A percentile compares a stretch with the other conserved stretches of the same genome.
phyloP scores from a whole-genome alignment of 2,797 vertebrate genomes.

The Perodicticus potto region DNA sequence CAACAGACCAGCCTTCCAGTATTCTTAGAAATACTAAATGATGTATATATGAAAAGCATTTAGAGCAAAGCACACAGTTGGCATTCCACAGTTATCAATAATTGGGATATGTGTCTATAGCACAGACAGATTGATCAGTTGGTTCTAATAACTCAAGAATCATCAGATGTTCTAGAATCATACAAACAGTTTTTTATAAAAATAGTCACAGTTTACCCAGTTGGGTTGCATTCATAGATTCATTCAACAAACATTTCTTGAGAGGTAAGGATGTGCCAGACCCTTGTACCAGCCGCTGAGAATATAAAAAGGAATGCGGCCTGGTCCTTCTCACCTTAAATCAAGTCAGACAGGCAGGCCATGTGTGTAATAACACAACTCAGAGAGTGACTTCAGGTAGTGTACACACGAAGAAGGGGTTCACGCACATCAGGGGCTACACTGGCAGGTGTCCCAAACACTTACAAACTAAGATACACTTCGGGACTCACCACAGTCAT shows the following conservation, averaged over 20 bases:
- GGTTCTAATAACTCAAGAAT: constrained; percentile 2
- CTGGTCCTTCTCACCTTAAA: rapidly evolving
- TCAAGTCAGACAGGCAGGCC: not conserved
- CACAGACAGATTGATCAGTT: not conserved
- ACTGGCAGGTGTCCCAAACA: not conserved
- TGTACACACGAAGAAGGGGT: not conserved
- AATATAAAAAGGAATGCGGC: not conserved
- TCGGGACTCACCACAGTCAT: not conserved
- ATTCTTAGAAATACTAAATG: not conserved
- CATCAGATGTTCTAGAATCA: not conserved
- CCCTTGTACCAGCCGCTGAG: not conserved
- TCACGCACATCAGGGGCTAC: not conserved
- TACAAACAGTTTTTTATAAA: not conserved
- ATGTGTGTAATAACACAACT: rapidly evolving
- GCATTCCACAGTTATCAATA: not conserved
- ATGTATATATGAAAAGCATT: not conserved
- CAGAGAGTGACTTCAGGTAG: not conserved
- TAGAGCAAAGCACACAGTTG: not conserved
- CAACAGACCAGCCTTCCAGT: not conserved
- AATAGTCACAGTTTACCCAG: not conserved
- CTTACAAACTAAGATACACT: not conserved
- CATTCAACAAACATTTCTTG: constrained; percentile 15
- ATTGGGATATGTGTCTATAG: not conserved
- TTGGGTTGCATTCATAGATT: not conserved
- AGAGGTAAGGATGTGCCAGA: not conserved